Evolutionary conservation across 2,888 invertebrate species (phyloP).

Genomic region (Lamproptera curius): DNA sequence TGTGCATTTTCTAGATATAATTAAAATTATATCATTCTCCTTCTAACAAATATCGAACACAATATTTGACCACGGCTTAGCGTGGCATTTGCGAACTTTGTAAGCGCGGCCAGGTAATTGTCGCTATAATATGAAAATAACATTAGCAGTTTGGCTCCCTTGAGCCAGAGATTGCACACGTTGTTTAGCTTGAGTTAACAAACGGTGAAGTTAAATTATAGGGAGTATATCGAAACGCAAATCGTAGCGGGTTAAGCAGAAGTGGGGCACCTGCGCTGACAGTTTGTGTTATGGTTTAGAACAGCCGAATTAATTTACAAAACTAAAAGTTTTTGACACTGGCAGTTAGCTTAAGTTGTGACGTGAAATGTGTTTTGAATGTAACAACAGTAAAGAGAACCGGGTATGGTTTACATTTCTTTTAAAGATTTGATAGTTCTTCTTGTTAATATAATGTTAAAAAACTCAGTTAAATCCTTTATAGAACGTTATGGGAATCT

Average conservation of each 20-base stretch:
- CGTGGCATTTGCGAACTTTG: slow-evolving; percentile 24
- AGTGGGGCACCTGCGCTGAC: slow-evolving; percentile 69
- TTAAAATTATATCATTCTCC: no score
- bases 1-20: no score
- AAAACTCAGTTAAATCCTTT: no score
- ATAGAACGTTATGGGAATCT: no score
- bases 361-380: no score
- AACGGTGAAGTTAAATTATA: slow-evolving; percentile 70
- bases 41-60: slow-evolving; percentile 2
- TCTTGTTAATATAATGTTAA: no score
- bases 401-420: no score
- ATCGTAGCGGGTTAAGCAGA: slow-evolving; percentile 43
- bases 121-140: slow-evolving; percentile 25
- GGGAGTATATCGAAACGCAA: slow-evolving; percentile 66
- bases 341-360: slow-evolving; percentile 44
- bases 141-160: slow-evolving; percentile 34
- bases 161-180: slow-evolving; percentile 38
- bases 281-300: slow-evolving; percentile 71
- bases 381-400: no score
- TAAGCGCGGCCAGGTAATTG: slow-evolving; percentile 22
- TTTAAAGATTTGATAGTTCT: no score
- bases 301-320: slow-evolving; percentile 72
- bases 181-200: slow-evolving; percentile 59
- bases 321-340: slow-evolving; percentile 66
- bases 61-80: slow-evolving; percentile 5